Conservation (phyloP, 2,888 invertebrate genomes). For the Drosophila fulvimacula region DNA sequence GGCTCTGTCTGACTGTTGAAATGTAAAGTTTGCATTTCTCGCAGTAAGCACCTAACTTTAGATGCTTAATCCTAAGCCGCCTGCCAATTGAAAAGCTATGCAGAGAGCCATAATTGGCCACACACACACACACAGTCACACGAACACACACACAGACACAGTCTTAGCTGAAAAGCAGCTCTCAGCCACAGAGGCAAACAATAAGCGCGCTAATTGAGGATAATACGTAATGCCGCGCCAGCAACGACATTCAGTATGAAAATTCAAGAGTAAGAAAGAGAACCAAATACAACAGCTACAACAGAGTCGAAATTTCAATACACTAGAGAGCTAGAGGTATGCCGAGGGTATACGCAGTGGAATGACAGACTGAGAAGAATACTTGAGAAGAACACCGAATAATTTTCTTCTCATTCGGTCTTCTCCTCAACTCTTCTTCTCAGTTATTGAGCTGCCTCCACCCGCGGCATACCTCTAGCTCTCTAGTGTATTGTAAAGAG, state of each 20-base stretch:
- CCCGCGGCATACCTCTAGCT: no score
- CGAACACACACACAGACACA: constrained; percentile 5
- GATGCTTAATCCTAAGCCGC: constrained; percentile 71
- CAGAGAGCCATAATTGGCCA: constrained; percentile 44
- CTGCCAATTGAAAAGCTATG: constrained; percentile 53
- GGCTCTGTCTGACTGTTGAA: constrained; percentile 51
- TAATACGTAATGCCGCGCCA: constrained; percentile 60
- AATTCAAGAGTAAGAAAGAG: constrained; percentile 39
- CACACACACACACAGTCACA: constrained; percentile 13
- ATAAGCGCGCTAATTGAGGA: constrained; percentile 79
- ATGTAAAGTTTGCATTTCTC: constrained; percentile 72
- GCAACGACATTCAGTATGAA: constrained; percentile 29
- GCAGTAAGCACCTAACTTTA: constrained; percentile 69
- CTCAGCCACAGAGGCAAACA: constrained; percentile 51
- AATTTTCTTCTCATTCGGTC: no score
- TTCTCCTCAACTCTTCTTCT: no score
- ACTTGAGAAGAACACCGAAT: no score
- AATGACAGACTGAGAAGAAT: not conserved
- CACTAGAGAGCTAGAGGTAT: constrained; percentile 6
- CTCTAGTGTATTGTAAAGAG: no score
- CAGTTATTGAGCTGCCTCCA: no score
- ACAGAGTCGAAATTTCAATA: constrained; percentile 7
- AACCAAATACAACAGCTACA: constrained; percentile 7
- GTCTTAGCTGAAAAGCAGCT: constrained; percentile 29
- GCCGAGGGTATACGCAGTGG: not conserved